Base-by-base conservation (phyloP, 2,113 vertebrate species). In the Mixornis gularis region DNA sequence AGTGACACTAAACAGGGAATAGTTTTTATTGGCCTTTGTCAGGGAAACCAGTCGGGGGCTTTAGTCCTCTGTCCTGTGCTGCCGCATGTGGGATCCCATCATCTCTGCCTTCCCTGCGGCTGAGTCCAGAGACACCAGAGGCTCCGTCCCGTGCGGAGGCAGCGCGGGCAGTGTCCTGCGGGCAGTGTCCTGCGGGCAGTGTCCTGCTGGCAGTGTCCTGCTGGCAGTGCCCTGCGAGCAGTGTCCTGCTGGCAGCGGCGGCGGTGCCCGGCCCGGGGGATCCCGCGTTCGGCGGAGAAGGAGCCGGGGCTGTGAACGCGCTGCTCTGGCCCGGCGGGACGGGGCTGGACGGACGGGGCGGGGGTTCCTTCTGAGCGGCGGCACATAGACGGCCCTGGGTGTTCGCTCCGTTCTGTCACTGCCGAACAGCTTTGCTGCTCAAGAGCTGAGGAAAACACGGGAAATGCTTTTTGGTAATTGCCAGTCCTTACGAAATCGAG, bases 281-380 rank as follows among this genome's bases (percentile, higher is more conserved):
- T 46, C 13, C 64, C n/a, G 17, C 18, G 38, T 7, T 63, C 9
- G 8, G 55, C 77, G 74, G 55, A 55, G 36, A n/a, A 43, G 1
- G 51, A 18, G 17, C 3, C 49, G 4, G 53, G 8, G 40, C 5
- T 48, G 56, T 5, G 92, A 38, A 10, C 1, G 4, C 24, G 74
- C 73, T 24, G 73, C 40, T 2, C 13, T 13, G 0, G 0, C 46
- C 43, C 6, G 13, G 29, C 43, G 5, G 13, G 29, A 32, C 34
- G 27, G 3, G 3, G 52, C 60, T 12, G 65, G 12, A 38, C 36
- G 8, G 41, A 9, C 2, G 15, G 81, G 62, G 29, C 11, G 4
- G 34, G n/a, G 3, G 3, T 56, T 63, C 38, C 8, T 14, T 13
- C 49, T 22, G 43, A n/a, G 16, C 49, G 7, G 41, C 52, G 46